Conservation (phyloP, 2,888 invertebrate genomes). For the Euplexia lucipara region DNA sequence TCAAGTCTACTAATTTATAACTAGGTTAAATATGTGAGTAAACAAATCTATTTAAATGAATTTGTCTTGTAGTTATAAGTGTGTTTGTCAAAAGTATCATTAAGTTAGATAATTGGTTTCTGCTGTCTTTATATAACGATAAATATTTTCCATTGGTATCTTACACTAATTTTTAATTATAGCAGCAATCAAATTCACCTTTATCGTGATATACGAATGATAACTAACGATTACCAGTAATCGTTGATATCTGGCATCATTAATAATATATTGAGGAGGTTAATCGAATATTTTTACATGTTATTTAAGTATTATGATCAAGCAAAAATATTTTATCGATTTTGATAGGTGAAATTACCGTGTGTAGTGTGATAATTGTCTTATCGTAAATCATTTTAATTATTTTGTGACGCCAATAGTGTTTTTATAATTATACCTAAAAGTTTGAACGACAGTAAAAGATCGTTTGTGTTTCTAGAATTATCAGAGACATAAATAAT, state of each 20-base stretch:
- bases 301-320: conserved; percentile 56
- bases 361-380: conserved; percentile 36
- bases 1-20: neutral
- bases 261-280: conserved; percentile 65
- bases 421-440: conserved; percentile 46
- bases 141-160: conserved; percentile 51
- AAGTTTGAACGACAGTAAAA: conserved; percentile 1
- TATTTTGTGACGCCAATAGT: conserved; percentile 45
- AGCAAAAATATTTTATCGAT: conserved; percentile 45
- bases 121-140: conserved; percentile 41
- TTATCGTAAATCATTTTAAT: conserved; percentile 52
- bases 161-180: conserved; percentile 56
- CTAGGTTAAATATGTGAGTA: conserved; percentile 14
- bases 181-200: conserved; percentile 56
- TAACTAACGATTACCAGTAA: conserved; percentile 70
- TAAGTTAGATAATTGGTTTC: conserved; percentile 37
- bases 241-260: conserved; percentile 63
- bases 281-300: conserved; percentile 67
- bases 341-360: conserved; percentile 54
- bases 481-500: neutral
- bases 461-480: conserved; percentile 4
- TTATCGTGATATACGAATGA: conserved; percentile 65
- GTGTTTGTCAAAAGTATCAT: conserved; percentile 4
- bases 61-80: conserved; percentile 28
- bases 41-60: conserved; percentile 28